These are phyloP conservation scores for Ferdinandea cuprea DNA, from an alignment of 2,888 invertebrate genomes.

Conservation along the genomic window DNA sequence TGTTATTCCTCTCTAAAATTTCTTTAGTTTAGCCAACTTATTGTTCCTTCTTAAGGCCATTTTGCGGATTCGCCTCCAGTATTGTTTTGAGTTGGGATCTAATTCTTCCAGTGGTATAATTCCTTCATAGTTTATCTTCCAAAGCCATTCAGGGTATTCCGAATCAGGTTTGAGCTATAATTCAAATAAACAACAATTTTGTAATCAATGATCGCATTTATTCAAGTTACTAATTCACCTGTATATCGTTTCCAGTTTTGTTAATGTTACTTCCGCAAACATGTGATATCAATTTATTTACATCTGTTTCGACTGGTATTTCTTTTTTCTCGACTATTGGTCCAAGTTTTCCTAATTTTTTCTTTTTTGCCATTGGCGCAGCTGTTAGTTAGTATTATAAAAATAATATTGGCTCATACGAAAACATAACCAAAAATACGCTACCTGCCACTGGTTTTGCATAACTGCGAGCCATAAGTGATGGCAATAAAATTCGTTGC, in stretches of 20 bases:
- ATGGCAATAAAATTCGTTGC: conserved; percentile 49
- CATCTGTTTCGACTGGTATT: conserved; percentile 93
- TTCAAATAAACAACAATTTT: not conserved
- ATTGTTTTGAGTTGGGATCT: conserved; percentile 90
- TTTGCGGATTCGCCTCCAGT: conserved; percentile 90
- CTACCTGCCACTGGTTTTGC: conserved; percentile 69
- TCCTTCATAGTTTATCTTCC: conserved; percentile 88
- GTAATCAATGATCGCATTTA: conserved; percentile 1
- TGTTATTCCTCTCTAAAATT: conserved; percentile 83
- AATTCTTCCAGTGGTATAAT: conserved; percentile 88
- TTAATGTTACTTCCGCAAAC: conserved; percentile 94
- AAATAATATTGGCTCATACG: not conserved
- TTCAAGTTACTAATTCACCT: conserved; percentile 82
- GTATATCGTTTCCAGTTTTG: conserved; percentile 91
- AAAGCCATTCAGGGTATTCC: conserved; percentile 97
- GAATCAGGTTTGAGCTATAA: conserved; percentile 86
- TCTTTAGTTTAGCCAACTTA: conserved; percentile 85
- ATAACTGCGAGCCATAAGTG: conserved; percentile 60
- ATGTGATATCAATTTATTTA: conserved; percentile 88
- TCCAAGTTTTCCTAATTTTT: conserved; percentile 86
- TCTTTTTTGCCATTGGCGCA: conserved; percentile 83
- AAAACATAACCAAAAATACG: conserved; percentile 38
- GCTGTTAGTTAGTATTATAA: conserved; percentile 14
- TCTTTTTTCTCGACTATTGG: conserved; percentile 87
- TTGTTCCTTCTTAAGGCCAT: conserved; percentile 87